Conservation (phyloP, 2,888 invertebrate genomes). For the Polietes domitor region DNA sequence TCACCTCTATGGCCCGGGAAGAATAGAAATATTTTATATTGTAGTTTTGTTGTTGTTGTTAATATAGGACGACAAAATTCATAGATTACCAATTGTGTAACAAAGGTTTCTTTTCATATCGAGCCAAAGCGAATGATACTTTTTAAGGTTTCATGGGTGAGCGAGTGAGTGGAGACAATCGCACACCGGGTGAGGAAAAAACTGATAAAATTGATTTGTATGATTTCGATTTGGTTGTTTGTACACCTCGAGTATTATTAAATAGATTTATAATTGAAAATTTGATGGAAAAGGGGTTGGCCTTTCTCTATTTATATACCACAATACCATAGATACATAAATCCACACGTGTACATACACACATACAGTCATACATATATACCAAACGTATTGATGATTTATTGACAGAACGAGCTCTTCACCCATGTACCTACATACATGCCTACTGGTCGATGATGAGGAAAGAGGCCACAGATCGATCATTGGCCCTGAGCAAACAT, state of each 20-base stretch:
- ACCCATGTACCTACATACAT: background rate
- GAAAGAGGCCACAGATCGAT: background rate
- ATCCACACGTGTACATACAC: background rate
- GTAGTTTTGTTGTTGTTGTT: no score
- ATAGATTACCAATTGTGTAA: constrained; percentile 41
- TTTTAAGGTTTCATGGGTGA: constrained; percentile 8
- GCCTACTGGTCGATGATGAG: background rate
- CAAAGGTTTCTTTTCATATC: constrained; percentile 43
- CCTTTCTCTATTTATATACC: background rate
- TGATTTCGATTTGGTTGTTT: constrained; percentile 25
- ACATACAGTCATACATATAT: background rate
- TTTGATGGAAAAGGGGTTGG: background rate
- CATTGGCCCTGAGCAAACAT: background rate
- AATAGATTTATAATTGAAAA: constrained; percentile 13
- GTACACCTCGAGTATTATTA: constrained; percentile 5
- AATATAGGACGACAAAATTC: constrained; percentile 35
- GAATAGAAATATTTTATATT: constrained; percentile 26
- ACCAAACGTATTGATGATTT: background rate
- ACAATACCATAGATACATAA: no score
- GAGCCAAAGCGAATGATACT: constrained; percentile 2
- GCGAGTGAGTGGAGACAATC: constrained; percentile 5
- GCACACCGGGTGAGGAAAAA: background rate
- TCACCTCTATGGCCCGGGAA: background rate
- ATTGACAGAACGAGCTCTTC: background rate
- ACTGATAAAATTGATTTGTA: constrained; percentile 38